phyloP scores from a whole-genome alignment of 2,113 vertebrate species.

The Oxyura jamaicensis region DNA sequence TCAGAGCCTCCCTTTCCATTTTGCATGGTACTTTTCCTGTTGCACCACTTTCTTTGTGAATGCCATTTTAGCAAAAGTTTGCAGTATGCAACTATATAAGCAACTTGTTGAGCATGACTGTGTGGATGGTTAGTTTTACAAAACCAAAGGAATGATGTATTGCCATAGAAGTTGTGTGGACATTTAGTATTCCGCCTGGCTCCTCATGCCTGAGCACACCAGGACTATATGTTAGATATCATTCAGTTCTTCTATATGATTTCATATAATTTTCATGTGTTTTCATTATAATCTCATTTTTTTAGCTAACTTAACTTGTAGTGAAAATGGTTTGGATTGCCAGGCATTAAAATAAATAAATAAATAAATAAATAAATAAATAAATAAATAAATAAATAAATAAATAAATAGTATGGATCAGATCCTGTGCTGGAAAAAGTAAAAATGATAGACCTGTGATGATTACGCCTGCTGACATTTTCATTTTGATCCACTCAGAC shows the following conservation, averaged over 20 bases:
- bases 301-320: background rate
- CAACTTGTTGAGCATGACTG: background rate
- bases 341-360: background rate
- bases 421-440: background rate
- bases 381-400: background rate
- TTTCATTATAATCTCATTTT: background rate
- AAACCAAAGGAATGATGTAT: background rate
- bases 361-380: background rate
- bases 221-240: background rate
- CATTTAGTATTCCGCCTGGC: background rate
- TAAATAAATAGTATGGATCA: background rate
- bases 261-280: background rate
- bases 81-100: background rate
- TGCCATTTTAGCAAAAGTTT: background rate
- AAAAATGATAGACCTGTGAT: background rate
- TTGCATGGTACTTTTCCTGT: background rate
- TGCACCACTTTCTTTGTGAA: background rate
- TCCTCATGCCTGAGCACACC: background rate
- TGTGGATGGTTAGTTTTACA: background rate
- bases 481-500: background rate
- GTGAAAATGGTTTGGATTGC: background rate
- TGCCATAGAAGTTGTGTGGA: background rate
- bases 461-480: background rate
- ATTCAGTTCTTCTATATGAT: background rate
- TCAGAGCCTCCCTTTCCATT: rapidly evolving